These are phyloP conservation scores for Allobates femoralis DNA, from an alignment of 2,797 vertebrate genomes.

Conservation along the genomic window DNA sequence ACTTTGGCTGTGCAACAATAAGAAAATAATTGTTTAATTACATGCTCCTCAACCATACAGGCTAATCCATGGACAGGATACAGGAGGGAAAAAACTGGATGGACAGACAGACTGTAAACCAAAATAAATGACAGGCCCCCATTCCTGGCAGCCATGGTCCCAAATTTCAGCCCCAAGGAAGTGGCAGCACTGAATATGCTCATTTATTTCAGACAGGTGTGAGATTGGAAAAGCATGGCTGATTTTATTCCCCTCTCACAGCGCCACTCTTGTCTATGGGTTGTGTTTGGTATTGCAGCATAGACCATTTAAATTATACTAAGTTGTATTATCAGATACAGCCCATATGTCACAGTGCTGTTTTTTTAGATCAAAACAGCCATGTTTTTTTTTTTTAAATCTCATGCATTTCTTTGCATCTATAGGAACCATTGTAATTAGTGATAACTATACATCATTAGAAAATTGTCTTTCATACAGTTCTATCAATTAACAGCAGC, in stretches of 20 bases:
- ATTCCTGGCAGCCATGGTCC: background rate
- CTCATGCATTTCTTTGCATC: background rate
- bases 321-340: background rate
- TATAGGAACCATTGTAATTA: background rate
- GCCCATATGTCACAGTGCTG: background rate
- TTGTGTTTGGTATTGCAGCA: background rate
- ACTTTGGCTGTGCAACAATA: background rate
- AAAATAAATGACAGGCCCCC: background rate
- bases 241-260: background rate
- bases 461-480: background rate
- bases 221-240: background rate
- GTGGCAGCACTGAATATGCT: background rate
- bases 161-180: background rate
- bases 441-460: background rate
- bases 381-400: background rate
- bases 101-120: background rate
- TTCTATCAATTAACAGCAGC: too few species aligned
- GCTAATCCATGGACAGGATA: background rate
- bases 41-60: background rate
- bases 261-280: background rate
- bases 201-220: background rate
- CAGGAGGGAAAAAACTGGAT: background rate
- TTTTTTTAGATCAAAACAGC: background rate
- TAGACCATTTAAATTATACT: background rate
- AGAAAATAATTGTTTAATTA: background rate